phyloP scores from a whole-genome alignment of 2,113 vertebrate species.

The Sterrhoptilus dennistouni region DNA sequence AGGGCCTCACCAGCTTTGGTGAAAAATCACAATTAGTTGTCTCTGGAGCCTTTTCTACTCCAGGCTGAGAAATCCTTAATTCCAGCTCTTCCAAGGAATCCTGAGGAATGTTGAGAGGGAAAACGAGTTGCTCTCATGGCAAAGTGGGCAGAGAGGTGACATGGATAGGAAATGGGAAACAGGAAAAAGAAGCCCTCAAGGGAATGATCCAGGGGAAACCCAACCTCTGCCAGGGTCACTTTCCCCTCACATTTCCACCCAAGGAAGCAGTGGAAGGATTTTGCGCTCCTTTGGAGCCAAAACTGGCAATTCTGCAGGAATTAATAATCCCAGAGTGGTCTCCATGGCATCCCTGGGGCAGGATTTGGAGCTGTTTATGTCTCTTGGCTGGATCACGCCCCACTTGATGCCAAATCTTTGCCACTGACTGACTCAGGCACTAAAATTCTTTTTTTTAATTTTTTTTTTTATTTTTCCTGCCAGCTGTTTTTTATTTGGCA shows the following conservation, averaged over 20 bases:
- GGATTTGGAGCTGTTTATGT: not conserved
- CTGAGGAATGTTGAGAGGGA: not conserved
- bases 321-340: not conserved
- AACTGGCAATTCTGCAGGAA: not conserved
- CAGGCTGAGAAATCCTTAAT: not conserved
- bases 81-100: not conserved
- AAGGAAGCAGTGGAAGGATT: not conserved
- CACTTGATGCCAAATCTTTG: not conserved
- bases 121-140: not conserved
- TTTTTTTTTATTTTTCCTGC: not conserved
- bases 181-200: not conserved
- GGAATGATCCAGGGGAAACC: not conserved
- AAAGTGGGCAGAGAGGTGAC: not conserved
- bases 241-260: not conserved
- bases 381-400: not conserved
- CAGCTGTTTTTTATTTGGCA: not conserved
- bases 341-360: not conserved
- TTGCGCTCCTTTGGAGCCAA: not conserved
- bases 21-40: not conserved
- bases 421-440: not conserved
- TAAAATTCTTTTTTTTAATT: not conserved
- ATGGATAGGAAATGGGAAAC: not conserved
- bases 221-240: not conserved
- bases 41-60: not conserved
- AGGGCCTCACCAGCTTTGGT: not conserved